Evolutionary conservation across 2,888 invertebrate genomes (phyloP).

Genomic region (Leptura quadrifasciata): DNA sequence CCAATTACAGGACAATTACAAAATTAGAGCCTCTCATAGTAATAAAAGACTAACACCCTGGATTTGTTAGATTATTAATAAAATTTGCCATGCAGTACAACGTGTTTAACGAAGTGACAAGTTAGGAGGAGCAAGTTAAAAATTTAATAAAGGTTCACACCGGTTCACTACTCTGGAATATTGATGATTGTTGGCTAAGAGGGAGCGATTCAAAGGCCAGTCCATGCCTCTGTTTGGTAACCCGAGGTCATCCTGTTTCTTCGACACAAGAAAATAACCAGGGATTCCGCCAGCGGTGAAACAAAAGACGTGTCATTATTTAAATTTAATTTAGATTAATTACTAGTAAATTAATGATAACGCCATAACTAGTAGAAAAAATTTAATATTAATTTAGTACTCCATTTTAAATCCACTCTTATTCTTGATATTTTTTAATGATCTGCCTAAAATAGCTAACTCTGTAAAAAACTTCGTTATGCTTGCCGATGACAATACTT

Average conservation of each 20-base stretch:
- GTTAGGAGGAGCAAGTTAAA: background rate
- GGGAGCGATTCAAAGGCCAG: background rate
- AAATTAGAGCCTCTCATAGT: no score
- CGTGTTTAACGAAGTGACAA: background rate
- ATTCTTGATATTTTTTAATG: no score
- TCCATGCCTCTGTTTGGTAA: conserved; percentile 7
- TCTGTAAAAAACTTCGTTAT: no score
- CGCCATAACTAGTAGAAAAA: background rate
- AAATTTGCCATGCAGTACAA: no score
- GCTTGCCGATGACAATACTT: no score
- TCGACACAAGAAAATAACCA: background rate
- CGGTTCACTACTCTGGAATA: background rate
- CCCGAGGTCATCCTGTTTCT: background rate
- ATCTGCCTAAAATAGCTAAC: no score
- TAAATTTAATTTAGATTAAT: background rate
- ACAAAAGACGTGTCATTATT: background rate
- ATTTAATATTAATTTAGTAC: no score
- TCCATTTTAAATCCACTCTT: no score
- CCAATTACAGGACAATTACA: no score
- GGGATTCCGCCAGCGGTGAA: background rate
- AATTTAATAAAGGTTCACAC: background rate
- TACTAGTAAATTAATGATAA: background rate
- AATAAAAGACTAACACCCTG: no score
- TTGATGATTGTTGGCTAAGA: background rate
- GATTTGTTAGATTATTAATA: no score